Conservation (phyloP, 2,113 vertebrate species). For the Xiphophorus maculatus region DNA sequence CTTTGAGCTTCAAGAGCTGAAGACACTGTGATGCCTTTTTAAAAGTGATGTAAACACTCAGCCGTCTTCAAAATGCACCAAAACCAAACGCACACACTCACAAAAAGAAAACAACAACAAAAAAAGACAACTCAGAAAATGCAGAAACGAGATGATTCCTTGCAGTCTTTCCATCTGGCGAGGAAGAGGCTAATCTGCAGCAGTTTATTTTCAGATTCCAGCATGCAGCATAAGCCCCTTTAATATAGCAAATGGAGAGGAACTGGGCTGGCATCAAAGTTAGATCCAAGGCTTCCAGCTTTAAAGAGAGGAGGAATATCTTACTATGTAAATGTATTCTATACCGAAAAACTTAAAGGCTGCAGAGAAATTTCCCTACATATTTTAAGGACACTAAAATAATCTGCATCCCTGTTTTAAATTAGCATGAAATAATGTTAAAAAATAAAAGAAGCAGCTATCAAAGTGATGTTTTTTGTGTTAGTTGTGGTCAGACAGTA, state of each 20-base stretch:
- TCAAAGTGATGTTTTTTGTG: no score
- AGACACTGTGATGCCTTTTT: conserved; percentile 9
- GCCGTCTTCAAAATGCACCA: neutral
- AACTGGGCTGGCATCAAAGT: conserved; percentile 73
- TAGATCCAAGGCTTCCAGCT: conserved; percentile 63
- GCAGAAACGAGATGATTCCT: conserved; percentile 27
- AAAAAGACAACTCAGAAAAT: conserved; percentile 8
- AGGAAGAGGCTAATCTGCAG: conserved; percentile 52
- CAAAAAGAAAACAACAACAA: neutral
- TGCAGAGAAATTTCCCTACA: conserved; percentile 22
- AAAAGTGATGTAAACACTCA: conserved; percentile 21
- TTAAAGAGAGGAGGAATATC: conserved; percentile 67
- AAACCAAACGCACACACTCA: neutral
- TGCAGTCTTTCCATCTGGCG: conserved; percentile 16
- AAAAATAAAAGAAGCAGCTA: no score
- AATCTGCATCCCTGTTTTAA: conserved; percentile 16
- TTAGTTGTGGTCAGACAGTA: no score
- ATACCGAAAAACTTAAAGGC: conserved; percentile 61
- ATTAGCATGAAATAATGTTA: conserved; percentile 26
- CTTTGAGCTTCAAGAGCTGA: conserved; percentile 20
- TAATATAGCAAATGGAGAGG: conserved; percentile 70
- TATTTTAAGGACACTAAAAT: conserved; percentile 5
- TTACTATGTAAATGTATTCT: conserved; percentile 76
- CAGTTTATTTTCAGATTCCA: conserved; percentile 47
- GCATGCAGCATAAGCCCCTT: conserved; percentile 59